A percentile compares a stretch with the other conserved stretches of the same genome.
phyloP scores from a whole-genome alignment of 2,113 vertebrate species.

The Serinus canaria region DNA sequence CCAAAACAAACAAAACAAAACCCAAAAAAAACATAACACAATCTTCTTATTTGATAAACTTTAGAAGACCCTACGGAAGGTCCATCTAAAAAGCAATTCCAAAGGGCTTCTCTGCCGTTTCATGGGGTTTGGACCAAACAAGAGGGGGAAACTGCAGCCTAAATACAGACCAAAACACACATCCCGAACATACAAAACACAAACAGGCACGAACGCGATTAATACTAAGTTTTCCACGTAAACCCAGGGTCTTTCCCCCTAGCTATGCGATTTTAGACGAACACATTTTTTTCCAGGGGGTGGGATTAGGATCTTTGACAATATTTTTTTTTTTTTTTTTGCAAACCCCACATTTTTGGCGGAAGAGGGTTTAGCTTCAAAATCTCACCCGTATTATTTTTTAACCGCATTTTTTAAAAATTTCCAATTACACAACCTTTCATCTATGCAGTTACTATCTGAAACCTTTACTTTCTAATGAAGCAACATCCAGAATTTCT shows the following conservation, averaged over 20 bases:
- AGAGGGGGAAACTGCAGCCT: not conserved
- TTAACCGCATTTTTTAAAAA: not conserved
- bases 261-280: conserved; percentile 1
- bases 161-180: not conserved
- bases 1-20: not conserved
- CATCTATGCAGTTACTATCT: not conserved
- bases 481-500: conserved; percentile 33
- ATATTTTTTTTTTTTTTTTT: not conserved
- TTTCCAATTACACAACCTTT: conserved; percentile 8
- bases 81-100: not conserved
- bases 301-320: conserved; percentile 41
- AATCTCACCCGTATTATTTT: not conserved
- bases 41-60: not conserved
- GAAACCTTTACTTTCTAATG: conserved; percentile 24
- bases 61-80: not conserved
- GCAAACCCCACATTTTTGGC: conserved; percentile 33
- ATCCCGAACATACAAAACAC: not conserved
- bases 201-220: not conserved
- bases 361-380: conserved; percentile 9
- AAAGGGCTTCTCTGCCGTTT: not conserved
- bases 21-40: not conserved
- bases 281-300: conserved; percentile 30
- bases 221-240: not conserved
- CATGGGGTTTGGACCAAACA: not conserved
- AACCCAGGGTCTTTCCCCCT: not conserved